Evolutionary conservation across 1,140 invertebrate genomes (phyloP).

Genomic region (Trachymyrmex septentrionalis): DNA sequence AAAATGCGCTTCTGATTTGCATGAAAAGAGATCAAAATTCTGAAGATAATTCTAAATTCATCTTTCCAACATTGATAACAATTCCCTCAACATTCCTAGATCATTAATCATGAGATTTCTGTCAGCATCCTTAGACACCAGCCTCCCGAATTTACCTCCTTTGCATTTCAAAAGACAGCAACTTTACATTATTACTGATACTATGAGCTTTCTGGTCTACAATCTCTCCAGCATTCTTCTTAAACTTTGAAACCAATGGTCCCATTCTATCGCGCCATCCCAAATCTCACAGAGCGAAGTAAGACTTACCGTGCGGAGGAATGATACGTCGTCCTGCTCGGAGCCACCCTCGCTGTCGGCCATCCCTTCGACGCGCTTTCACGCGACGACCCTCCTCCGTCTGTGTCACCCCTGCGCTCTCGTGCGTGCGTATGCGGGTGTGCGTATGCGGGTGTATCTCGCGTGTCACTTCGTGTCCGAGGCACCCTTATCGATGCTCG

Average conservation of each 20-base stretch:
- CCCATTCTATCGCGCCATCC: background rate
- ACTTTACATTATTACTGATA: background rate
- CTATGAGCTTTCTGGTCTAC: background rate
- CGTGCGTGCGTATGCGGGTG: constrained; percentile 22
- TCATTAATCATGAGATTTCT: background rate
- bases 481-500: constrained; percentile 45
- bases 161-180: background rate
- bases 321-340: constrained; percentile 99
- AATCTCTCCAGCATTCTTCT: background rate
- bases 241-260: background rate
- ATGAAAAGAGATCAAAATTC: no score
- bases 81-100: background rate
- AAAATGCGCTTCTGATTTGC: background rate
- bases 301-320: constrained; percentile 96
- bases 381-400: constrained; percentile 50
- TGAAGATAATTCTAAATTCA: no score
- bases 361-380: constrained; percentile 87
- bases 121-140: background rate
- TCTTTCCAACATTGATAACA: background rate
- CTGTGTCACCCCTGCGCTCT: constrained; percentile 21
- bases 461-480: constrained; percentile 38
- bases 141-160: background rate
- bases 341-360: constrained; percentile 96
- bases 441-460: constrained; percentile 17
- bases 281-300: background rate